Base-by-base conservation (phyloP, 1,140 invertebrate genomes). In the Bilobella aurantiaca region DNA sequence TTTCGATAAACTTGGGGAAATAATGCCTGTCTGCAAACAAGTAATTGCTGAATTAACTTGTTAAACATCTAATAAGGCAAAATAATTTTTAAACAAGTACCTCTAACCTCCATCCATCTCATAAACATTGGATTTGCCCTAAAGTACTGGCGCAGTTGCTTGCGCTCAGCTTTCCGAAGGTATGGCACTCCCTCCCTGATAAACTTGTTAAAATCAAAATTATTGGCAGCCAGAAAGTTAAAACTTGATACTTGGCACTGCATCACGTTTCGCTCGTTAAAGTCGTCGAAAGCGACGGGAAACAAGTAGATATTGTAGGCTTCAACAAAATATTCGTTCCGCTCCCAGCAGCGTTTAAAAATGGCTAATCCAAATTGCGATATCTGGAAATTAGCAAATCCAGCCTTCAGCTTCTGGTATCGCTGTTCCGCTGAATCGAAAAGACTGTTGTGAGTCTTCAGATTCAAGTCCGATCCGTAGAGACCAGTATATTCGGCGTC, bases 151-250 rank as follows among this genome's bases (percentile, higher is more conserved):
- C 62, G 47, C 0, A 83, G 29, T 37, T 74, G 23, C 1, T 68
- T 58, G 69, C 79, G 75, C 34, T 82, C 83, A 5, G 67, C 69
- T 72, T 82, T 78, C 74, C 84, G 84, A 1, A 88, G 67, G 72
- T 82, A 88, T 8, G 85, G 80, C 58, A 89, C 80, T 34, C 87
- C 86, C 64, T 84, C 76, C 75, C 85, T 84, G 29, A 79, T 77
- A 71, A 86, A 82, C 87, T 87, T 86, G 75, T 88, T 87, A 74
- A 88, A 89, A 75, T 89, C 81, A 79, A 89, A 88, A 31, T 83
- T 81, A 74, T 86, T 77, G 59, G 75, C 75, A 70, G 79, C 78
- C 5, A 89, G 75, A 76, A 90, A 90, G 63, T 83, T 79, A 2
- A 87, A 68, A 21, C 82, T 80, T 1, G 81, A 79, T 8, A 81